Base-by-base conservation (phyloP, 2,888 invertebrate genomes). In the Muschampia plurimacula region DNA sequence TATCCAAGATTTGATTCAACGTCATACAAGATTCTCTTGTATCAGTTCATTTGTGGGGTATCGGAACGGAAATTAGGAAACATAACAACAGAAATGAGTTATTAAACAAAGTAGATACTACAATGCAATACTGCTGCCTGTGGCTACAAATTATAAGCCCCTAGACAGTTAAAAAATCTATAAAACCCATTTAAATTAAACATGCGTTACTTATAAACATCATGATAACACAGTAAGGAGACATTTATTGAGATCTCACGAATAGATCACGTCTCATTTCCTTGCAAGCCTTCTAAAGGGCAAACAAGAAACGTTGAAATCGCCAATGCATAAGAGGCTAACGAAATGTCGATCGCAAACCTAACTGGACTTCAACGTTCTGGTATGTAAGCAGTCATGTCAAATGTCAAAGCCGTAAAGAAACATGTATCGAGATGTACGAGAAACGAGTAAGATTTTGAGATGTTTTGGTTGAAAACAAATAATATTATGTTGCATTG, bases 281-380 rank as follows among this genome's bases (percentile, higher is more conserved):
- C 32, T 66, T 32, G 67, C 52, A 36, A 49, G 64, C 9, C 65
- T 64, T 2, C 32, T 62, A 72, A 67, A 72, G 71, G 62, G 69
- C 74, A 70, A 62, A 74, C 70, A 73, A 74, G 74, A 69, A 66
- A 66, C 55, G 28, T 60, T 41, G 22, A 69, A 67, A 67, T 65
- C 57, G 46, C 22, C 57, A 77, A 69, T 62, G 82, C 81, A 70
- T 84, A 82, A 77, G 82, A 72, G 83, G 82, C 79, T 82, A 82
- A 82, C 81, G 65, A 81, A 86, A 86, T 82, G 83, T 81, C 82
- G 81, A 81, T 81, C 82, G 72, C 62, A 72, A 63, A 55, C 67
- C 69, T 74, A 75, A 76, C 75, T 72, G 72, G 72, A 75, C 74
- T 67, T 64, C 67, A 64, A 41, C 73, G 63, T 67, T 68, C 60